phyloP scores from a whole-genome alignment of 1,140 invertebrate genomes.

The Drosophila littoralis region DNA sequence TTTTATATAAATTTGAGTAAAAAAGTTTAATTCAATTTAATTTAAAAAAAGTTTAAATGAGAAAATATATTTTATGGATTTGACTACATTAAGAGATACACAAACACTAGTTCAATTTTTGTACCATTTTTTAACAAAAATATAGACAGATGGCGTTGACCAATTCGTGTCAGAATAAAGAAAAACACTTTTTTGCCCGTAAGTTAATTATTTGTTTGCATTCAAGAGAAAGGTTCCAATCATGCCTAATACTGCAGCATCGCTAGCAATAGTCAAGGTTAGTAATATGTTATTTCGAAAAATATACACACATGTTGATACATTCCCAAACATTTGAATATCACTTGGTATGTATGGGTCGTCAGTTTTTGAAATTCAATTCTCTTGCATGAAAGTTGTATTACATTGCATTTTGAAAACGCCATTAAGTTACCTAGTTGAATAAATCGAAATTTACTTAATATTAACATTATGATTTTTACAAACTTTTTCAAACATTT shows the following conservation, averaged over 20 bases:
- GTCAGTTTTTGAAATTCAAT: conserved; percentile 68
- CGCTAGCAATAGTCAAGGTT: conserved; percentile 22
- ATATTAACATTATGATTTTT: conserved; percentile 21
- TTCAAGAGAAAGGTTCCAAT: not conserved
- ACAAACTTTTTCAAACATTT: conserved; percentile 3
- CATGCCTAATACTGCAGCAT: conserved; percentile 20
- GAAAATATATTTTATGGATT: not conserved
- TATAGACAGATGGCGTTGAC: not conserved
- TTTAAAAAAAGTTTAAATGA: too few species aligned
- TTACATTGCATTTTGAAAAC: conserved; percentile 72
- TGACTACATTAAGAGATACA: conserved; percentile 6
- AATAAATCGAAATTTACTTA: conserved; percentile 29
- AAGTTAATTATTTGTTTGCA: conserved; percentile 5
- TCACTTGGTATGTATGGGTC: conserved; percentile 52
- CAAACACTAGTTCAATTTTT: conserved; percentile 4
- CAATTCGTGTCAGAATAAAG: conserved; percentile 9
- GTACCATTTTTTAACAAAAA: conserved; percentile 5
- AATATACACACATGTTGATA: conserved; percentile 44
- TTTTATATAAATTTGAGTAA: conserved; percentile 12
- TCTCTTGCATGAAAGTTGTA: conserved; percentile 76
- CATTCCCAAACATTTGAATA: conserved; percentile 48
- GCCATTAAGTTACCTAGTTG: conserved; percentile 44
- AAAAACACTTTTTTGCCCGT: conserved; percentile 6
- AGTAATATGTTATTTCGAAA: conserved; percentile 48
- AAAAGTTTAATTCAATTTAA: too few species aligned